Conservation (phyloP, 2,888 invertebrate genomes). For the Lasiommata megera region DNA sequence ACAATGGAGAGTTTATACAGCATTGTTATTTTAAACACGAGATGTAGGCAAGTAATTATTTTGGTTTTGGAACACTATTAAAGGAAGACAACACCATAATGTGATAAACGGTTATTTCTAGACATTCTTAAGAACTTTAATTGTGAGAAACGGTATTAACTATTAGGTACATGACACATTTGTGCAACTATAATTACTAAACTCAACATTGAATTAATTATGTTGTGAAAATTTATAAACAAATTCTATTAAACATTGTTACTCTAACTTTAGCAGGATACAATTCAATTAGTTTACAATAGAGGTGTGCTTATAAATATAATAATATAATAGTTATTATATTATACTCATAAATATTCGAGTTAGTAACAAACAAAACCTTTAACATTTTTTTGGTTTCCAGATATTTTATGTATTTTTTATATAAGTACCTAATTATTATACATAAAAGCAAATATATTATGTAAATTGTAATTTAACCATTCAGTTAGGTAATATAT, state of each 20-base stretch:
- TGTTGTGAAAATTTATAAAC: conserved; percentile 9
- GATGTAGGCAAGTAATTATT: neutral
- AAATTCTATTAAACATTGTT: conserved; percentile 25
- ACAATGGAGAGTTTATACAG: conserved; percentile 52
- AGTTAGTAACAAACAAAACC: conserved; percentile 32
- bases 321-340: conserved; percentile 9
- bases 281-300: conserved; percentile 11
- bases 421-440: conserved; percentile 22
- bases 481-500: conserved; percentile 44
- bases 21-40: conserved; percentile 10
- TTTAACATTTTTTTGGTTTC: conserved; percentile 30
- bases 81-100: conserved; percentile 57
- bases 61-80: conserved; percentile 45
- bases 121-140: conserved; percentile 7
- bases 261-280: conserved; percentile 26
- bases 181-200: conserved; percentile 40
- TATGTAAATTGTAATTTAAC: conserved; percentile 27
- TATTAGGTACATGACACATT: conserved; percentile 41
- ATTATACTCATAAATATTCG: conserved; percentile 22
- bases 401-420: conserved; percentile 19
- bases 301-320: conserved; percentile 11
- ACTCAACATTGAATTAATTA: conserved; percentile 10
- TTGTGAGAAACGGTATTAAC: conserved; percentile 11
- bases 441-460: conserved; percentile 37
- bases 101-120: conserved; percentile 27